Evolutionary conservation across 2,113 vertebrate species (phyloP).

Genomic region (Junco hyemalis): DNA sequence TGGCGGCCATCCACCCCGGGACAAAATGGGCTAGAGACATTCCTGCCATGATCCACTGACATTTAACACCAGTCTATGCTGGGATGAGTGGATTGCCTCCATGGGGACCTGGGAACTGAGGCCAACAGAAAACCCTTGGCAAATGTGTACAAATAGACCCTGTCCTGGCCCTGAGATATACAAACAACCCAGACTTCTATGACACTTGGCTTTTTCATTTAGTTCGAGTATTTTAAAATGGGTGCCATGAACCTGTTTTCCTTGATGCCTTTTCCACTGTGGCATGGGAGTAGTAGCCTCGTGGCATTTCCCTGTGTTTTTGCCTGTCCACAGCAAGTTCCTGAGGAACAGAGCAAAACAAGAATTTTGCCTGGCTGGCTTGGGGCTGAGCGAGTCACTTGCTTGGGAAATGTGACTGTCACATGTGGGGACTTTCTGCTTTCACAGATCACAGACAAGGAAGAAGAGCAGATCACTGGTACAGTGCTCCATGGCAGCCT

Average conservation of each 20-base stretch:
- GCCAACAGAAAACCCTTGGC: not conserved
- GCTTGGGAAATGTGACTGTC: not conserved
- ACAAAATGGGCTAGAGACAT: not conserved
- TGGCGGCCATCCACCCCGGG: not conserved
- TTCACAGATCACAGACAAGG: not conserved
- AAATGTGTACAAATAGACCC: not conserved
- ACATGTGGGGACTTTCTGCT: not conserved
- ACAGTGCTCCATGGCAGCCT: not conserved
- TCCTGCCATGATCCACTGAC: not conserved
- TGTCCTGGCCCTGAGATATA: not conserved
- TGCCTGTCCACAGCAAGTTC: not conserved
- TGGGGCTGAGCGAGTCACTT: not conserved
- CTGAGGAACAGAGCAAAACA: not conserved
- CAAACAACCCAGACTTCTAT: not conserved
- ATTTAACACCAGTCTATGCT: not conserved
- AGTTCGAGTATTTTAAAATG: not conserved
- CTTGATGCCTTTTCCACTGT: not conserved
- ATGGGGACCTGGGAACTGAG: not conserved
- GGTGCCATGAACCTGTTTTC: not conserved
- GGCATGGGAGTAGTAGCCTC: not conserved
- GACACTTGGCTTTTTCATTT: not conserved
- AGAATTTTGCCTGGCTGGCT: not conserved
- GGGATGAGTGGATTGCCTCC: not conserved
- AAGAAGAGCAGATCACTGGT: not conserved
- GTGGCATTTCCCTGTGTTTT: not conserved